Percentiles rank a stretch among this genome's conserved stretches.
Conservation (phyloP, 2,113 vertebrate genomes). For the Eonycteris spelaea region DNA sequence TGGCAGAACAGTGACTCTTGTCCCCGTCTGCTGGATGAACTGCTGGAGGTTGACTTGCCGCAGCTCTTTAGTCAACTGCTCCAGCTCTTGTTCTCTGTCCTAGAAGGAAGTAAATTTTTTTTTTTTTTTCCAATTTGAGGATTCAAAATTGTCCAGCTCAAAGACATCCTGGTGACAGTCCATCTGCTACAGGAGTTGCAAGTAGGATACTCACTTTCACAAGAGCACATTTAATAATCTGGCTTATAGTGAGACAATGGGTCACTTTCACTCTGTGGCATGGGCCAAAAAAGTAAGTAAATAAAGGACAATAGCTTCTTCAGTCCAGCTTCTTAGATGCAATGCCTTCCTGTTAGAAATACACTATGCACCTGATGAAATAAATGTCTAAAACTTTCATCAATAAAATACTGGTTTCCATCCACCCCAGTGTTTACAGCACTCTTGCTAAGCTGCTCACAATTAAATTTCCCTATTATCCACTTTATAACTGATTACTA, state of each 20-base stretch:
- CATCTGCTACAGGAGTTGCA: not conserved
- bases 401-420: not conserved
- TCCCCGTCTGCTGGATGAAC: conserved; percentile 98
- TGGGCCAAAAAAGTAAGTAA: not conserved
- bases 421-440: not conserved
- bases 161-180: not conserved
- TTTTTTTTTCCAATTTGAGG: not conserved
- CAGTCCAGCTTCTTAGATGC: not conserved
- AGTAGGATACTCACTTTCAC: not conserved
- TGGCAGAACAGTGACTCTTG: conserved; percentile 95
- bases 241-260: accelerated
- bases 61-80: conserved; percentile 97
- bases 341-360: not conserved
- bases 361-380: not conserved
- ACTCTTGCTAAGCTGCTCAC: not conserved
- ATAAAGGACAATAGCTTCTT: not conserved
- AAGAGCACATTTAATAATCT: not conserved
- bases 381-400: not conserved
- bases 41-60: conserved; percentile 98
- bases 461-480: not conserved
- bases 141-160: not conserved
- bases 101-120: conserved; percentile 59
- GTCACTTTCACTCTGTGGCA: not conserved
- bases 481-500: not conserved
- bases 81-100: conserved; percentile 96